phyloP scores from a whole-genome alignment of 2,888 invertebrate species.

The Drosophila yooni region DNA sequence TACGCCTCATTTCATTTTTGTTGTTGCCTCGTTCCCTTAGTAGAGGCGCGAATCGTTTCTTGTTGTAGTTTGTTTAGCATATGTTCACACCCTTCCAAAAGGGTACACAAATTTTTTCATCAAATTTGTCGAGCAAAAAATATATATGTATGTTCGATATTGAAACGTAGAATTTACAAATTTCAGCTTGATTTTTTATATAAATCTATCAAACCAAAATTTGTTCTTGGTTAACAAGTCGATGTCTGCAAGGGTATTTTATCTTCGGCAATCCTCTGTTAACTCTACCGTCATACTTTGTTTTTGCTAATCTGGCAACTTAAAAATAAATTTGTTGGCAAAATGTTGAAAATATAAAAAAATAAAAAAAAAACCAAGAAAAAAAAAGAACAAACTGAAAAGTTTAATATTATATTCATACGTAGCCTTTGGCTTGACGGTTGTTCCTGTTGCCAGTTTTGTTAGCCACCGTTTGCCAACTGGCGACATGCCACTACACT shows the following conservation, averaged over 20 bases:
- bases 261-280: background rate
- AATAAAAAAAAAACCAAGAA: conserved; percentile 15
- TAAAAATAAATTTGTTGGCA: conserved; percentile 70
- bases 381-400: conserved; percentile 26
- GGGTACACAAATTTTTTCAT: background rate
- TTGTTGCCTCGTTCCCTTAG: conserved; percentile 65
- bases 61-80: conserved; percentile 50
- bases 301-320: conserved; percentile 49
- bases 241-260: conserved; percentile 12
- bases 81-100: conserved; percentile 15
- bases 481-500: conserved; percentile 59
- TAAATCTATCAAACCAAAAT: background rate
- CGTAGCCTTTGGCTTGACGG: conserved; percentile 38
- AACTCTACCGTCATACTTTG: conserved; percentile 12
- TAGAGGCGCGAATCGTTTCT: conserved; percentile 42
- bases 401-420: conserved; percentile 49
- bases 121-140: background rate
- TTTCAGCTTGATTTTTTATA: background rate
- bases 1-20: conserved; percentile 59
- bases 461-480: conserved; percentile 59
- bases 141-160: background rate
- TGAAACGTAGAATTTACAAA: background rate
- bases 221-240: background rate
- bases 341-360: conserved; percentile 35
- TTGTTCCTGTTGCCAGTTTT: conserved; percentile 51